These are phyloP conservation scores for Pterostichus madidus DNA, from an alignment of 2,888 invertebrate species.

Conservation along the genomic window DNA sequence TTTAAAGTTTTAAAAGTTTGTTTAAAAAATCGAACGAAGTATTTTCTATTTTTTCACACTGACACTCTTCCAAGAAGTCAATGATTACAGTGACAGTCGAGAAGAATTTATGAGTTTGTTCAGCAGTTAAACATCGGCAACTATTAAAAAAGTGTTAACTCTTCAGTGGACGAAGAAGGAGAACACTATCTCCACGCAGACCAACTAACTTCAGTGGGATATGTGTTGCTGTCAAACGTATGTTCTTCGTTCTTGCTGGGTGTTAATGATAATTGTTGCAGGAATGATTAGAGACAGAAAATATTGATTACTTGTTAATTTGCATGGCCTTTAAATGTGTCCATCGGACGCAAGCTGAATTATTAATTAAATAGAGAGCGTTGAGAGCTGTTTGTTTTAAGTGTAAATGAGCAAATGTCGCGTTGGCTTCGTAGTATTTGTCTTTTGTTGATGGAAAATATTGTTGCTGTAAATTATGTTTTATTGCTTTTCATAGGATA, in stretches of 20 bases:
- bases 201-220: constrained; percentile 24
- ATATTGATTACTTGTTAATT: constrained; percentile 54
- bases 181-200: background rate
- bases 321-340: constrained; percentile 51
- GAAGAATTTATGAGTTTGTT: constrained; percentile 72
- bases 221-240: constrained; percentile 29
- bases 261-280: background rate
- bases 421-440: constrained; percentile 14
- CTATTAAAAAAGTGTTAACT: constrained; percentile 71
- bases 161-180: constrained; percentile 68
- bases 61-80: constrained; percentile 72
- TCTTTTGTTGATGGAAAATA: constrained; percentile 3
- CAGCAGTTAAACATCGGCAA: constrained; percentile 70
- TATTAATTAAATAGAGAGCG: constrained; percentile 49
- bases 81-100: constrained; percentile 70
- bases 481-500: constrained; percentile 39
- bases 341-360: constrained; percentile 23
- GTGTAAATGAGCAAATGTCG: constrained; percentile 31
- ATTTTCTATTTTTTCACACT: constrained; percentile 73
- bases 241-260: background rate
- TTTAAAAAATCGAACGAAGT: constrained; percentile 71
- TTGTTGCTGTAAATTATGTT: constrained; percentile 28
- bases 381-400: constrained; percentile 34
- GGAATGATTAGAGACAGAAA: constrained; percentile 5
- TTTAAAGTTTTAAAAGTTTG: constrained; percentile 71